Conservation (phyloP, 2,113 vertebrate species). For the Cyprinodon tularosa region DNA sequence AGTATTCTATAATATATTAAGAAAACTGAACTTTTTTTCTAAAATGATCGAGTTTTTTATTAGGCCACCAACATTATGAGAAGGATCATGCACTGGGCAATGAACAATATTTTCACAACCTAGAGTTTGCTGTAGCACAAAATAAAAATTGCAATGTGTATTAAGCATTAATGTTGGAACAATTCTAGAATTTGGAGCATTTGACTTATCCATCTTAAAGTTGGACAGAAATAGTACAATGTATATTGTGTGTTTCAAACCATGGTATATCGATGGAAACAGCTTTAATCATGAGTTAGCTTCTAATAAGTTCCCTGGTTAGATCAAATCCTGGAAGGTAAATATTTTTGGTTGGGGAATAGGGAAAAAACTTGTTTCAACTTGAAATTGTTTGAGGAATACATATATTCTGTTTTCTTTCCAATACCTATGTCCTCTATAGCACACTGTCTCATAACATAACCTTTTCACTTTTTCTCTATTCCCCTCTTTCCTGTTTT, state of each 20-base stretch:
- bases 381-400: neutral
- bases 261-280: neutral
- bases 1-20: too few species aligned
- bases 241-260: neutral
- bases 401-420: constrained; percentile 10
- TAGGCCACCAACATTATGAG: too few species aligned
- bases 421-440: neutral
- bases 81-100: too few species aligned
- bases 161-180: too few species aligned
- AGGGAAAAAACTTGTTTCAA: neutral
- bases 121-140: too few species aligned
- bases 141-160: too few species aligned
- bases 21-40: too few species aligned
- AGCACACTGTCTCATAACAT: neutral
- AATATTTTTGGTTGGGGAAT: neutral
- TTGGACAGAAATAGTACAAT: too few species aligned
- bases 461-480: neutral
- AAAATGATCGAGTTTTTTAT: too few species aligned
- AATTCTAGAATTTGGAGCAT: neutral
- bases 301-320: neutral
- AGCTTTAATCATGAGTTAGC: neutral
- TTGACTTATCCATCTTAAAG: neutral
- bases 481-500: neutral
- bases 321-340: neutral
- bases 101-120: too few species aligned